Base-by-base conservation (phyloP, 2,888 invertebrate genomes). In the Platypus cylindrus region DNA sequence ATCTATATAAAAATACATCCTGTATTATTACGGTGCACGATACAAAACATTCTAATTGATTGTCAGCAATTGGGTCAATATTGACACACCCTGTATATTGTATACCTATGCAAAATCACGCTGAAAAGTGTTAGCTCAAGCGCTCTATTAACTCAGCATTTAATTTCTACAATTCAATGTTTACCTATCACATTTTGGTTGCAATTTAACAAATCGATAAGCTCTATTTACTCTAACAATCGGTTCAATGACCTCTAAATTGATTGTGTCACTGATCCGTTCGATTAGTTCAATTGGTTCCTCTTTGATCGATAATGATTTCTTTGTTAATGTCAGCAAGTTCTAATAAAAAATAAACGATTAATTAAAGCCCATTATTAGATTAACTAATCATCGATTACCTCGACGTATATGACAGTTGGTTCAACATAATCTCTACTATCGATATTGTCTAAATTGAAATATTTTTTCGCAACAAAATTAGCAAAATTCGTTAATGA, bases 161-260 rank as follows among this genome's bases (percentile, higher is more conserved):
- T 8, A 17, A 5, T 2, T 8, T 29, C 14, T 29, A 4, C n/a
- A 15, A 4, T n/a, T 14, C 16, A 13, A 8, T 27, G n/a, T 43
- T 48, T 45, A 60, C 50, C 72, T 75, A 49, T 81, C 81, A 55
- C 86, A 86, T 32, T 75, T 70, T 1, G 80, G 80, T 17, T 71
- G 67, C 48, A 70, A 68, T 2, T 70, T 62, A 0, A 78, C 73
- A 62, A 78, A 85, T 51, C 77, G 73, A 63, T 80, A 85, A 1
- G 83, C 85, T 31, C 86, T 65, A 65, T 83, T 81, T 9, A 84
- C 80, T 56, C 83, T 70, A n/a, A 84, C 69, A 16, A 85, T 70
- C 0, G 85, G 85, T 54, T 83, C 82, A 32, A 86, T 80, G 38
- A 86, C 71, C 61, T 86, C 85, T 51, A 84, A 62, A 59, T 86